Evolutionary conservation across 2,888 invertebrate genomes (phyloP).

Genomic region (Campoplex capitator): DNA sequence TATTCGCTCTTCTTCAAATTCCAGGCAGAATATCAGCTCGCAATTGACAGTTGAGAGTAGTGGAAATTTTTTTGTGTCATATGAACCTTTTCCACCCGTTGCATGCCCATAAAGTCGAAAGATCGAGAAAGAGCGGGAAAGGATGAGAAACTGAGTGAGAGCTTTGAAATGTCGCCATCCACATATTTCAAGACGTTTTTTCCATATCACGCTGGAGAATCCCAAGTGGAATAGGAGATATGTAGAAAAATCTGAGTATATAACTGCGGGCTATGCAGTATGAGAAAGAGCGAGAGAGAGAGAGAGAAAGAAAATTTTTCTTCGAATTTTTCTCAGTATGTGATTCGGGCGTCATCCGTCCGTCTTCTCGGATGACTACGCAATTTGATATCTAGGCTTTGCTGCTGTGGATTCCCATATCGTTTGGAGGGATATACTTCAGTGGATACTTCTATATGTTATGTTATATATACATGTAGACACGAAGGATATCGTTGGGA

Average conservation of each 20-base stretch:
- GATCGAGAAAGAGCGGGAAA: slow-evolving; percentile 3
- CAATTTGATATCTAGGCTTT: slow-evolving; percentile 79
- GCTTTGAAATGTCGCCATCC: slow-evolving; percentile 60
- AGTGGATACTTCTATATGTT: slow-evolving; percentile 35
- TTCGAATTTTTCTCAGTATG: slow-evolving; percentile 78
- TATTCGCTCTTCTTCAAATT: background rate
- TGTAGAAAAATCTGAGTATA: slow-evolving; percentile 49
- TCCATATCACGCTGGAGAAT: slow-evolving; percentile 57
- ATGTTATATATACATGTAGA: slow-evolving; percentile 13
- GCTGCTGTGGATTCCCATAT: slow-evolving; percentile 60
- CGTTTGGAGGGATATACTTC: slow-evolving; percentile 52
- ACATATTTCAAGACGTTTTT: slow-evolving; percentile 57
- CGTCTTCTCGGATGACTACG: slow-evolving; percentile 81
- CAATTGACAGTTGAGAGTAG: slow-evolving; percentile 39
- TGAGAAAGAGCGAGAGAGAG: slow-evolving; percentile 26
- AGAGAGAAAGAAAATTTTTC: slow-evolving; percentile 22
- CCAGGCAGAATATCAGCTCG: slow-evolving; percentile 43
- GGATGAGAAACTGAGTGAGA: slow-evolving; percentile 11
- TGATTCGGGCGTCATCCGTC: slow-evolving; percentile 76
- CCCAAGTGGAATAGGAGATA: slow-evolving; percentile 37
- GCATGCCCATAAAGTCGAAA: slow-evolving; percentile 44
- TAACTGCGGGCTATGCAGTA: slow-evolving; percentile 34
- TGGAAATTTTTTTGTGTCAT: slow-evolving; percentile 22
- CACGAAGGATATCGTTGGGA: slow-evolving; percentile 52
- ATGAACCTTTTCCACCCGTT: slow-evolving; percentile 47